A percentile compares a stretch with the other conserved stretches of the same genome.
Conservation (phyloP, 2,888 invertebrate genomes). For the Dioctria linearis region DNA sequence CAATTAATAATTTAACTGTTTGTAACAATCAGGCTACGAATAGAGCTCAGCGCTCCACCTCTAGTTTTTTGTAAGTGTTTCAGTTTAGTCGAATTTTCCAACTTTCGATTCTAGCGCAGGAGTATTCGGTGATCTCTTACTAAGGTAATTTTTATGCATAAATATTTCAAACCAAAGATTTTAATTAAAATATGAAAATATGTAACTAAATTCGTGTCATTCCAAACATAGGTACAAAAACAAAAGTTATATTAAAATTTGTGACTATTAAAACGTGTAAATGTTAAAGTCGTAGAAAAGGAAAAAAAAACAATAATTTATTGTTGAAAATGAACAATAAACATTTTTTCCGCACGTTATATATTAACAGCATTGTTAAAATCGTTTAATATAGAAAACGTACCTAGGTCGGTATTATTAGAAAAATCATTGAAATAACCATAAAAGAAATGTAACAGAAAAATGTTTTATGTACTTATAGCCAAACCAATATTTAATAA, state of each 20-base stretch:
- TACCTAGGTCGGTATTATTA: not conserved
- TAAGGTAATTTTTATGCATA: too few species aligned
- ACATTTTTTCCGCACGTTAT: not conserved
- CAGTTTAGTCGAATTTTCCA: too few species aligned
- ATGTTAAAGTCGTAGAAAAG: not conserved
- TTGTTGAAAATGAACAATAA: not conserved
- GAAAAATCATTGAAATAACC: constrained; percentile 2
- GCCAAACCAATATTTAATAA: constrained; percentile 14
- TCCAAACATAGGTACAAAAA: not conserved
- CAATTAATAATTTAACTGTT: too few species aligned
- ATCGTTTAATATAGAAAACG: not conserved
- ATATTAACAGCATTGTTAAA: not conserved
- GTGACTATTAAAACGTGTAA: not conserved
- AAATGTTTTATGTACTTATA: constrained; percentile 43
- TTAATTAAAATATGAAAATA: too few species aligned
- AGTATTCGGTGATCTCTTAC: too few species aligned
- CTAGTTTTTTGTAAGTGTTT: too few species aligned
- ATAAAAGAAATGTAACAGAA: constrained; percentile 21
- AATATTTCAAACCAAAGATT: too few species aligned
- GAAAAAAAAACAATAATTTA: not conserved
- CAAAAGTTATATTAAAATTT: not conserved
- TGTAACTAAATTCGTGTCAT: not conserved
- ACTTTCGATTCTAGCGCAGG: too few species aligned
- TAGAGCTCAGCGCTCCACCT: too few species aligned
- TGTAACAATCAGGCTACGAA: too few species aligned